Base-by-base conservation (phyloP, 2,888 invertebrate species). In the Cylloceria caligata region DNA sequence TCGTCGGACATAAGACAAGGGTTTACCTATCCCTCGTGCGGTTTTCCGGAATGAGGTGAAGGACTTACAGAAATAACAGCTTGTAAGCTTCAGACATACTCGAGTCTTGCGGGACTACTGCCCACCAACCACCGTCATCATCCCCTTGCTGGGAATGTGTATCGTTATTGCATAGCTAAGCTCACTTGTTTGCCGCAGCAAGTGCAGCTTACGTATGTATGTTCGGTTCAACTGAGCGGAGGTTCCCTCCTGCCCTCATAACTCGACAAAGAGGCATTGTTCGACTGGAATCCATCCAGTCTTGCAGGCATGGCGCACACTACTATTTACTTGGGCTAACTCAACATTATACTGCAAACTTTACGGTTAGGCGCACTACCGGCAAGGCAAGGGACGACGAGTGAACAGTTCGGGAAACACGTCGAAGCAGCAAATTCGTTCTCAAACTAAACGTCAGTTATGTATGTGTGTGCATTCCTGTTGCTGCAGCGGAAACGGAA, bases 231-330 rank as follows among this genome's bases (percentile, higher is more conserved):
- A 36, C 69, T 49, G 83, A 45, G 60, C 21, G 75, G 67, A 16
- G 55, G 47, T 60, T 24, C 57, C 36, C 68, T 65, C 55, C 67
- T 39, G 30, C 77, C 36, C 34, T 27, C 39, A 36, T 62, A 62
- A 85, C 73, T 82, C 86, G 85, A 89, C 90, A 90, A 90, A 90
- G 90, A 89, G 87, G 88, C 86, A 90, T 91, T 90, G 90, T 90
- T 90, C 88, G 83, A 76, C 80, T 80, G 84, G 85, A 80, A 87
- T 88, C 87, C 88, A 87, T 88, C 88, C 86, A 86, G 87, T 85
- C 69, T 45, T 42, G 45, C 34, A 78, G 69, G 73, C 80, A 74
- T 82, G 80, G 45, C 81, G 74, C 83, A 83, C 83, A 83, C 84
- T 49, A 65, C 71, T 90, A 89, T 91, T 90, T 91, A 88, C 91